Evolutionary conservation across 2,888 invertebrate species (phyloP).

Genomic region (Bursaphelenchus okinawaensis): DNA sequence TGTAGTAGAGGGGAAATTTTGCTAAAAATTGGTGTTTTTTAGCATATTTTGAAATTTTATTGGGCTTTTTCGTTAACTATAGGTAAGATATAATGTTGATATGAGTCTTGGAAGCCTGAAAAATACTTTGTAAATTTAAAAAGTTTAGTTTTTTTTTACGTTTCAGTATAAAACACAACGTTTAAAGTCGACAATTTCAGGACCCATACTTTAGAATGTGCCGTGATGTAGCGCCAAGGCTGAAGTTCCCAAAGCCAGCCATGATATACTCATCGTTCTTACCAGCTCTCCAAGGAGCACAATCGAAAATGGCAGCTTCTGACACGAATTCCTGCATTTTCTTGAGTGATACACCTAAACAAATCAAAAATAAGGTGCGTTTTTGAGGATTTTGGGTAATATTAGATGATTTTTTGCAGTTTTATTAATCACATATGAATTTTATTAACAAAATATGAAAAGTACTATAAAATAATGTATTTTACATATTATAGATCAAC

Average conservation of each 20-base stretch:
- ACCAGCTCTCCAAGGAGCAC: slow-evolving; percentile 89
- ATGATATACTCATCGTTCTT: slow-evolving; percentile 76
- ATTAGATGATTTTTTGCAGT: slow-evolving; percentile 2
- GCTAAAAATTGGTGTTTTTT: no score
- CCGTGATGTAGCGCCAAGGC: slow-evolving; percentile 87
- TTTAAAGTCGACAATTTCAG: slow-evolving; percentile 54
- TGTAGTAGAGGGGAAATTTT: background rate
- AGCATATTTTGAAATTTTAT: no score
- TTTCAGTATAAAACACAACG: background rate
- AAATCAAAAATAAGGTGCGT: slow-evolving; percentile 86
- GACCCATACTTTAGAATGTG: slow-evolving; percentile 99
- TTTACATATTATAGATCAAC: slow-evolving; percentile 65
- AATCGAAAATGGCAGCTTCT: slow-evolving; percentile 96
- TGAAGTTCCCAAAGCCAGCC: slow-evolving; percentile 81
- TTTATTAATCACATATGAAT: slow-evolving; percentile 1
- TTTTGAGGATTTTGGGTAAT: background rate
- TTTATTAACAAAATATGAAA: background rate
- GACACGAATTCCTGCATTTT: slow-evolving; percentile 87
- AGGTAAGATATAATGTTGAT: no score
- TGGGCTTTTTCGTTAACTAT: no score
- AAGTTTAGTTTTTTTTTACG: no score
- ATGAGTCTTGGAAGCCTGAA: no score
- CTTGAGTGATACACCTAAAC: slow-evolving; percentile 87
- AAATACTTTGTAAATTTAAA: slow-evolving; percentile 2
- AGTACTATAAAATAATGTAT: background rate